phyloP scores from a whole-genome alignment of 35 echinoderm and acorn worm species.

The Amphiura filiformis region DNA sequence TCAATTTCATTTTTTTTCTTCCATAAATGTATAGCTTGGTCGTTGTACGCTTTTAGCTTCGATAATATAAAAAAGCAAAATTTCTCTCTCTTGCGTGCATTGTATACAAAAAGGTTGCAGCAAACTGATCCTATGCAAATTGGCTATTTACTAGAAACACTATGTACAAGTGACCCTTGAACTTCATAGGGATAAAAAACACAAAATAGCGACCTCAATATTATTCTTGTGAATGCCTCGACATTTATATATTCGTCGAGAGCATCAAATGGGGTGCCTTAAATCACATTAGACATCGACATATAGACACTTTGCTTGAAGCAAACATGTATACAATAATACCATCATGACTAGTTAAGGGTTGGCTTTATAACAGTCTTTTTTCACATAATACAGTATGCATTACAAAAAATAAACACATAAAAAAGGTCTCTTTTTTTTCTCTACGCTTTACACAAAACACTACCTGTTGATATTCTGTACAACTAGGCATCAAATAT shows the following conservation, averaged over 20 bases:
- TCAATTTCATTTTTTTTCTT: too few relatives aligned
- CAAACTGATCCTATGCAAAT: neutral
- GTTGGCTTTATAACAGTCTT: neutral
- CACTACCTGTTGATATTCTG: neutral
- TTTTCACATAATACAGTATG: conserved; percentile 4
- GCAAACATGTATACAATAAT: too few relatives aligned
- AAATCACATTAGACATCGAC: too few relatives aligned
- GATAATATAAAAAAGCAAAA: neutral
- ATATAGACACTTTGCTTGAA: too few relatives aligned
- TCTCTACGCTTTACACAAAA: neutral
- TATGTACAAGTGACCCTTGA: neutral
- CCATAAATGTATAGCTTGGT: neutral
- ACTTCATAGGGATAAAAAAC: neutral
- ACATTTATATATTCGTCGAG: too few relatives aligned
- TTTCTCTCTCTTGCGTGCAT: neutral
- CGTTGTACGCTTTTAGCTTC: neutral
- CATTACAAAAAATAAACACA: conserved; percentile 11
- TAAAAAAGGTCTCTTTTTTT: neutral
- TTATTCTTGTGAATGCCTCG: too few relatives aligned
- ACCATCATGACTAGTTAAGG: too few relatives aligned
- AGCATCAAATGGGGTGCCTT: too few relatives aligned
- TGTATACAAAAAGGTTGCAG: neutral
- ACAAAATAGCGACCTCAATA: too few relatives aligned
- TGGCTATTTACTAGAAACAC: neutral
- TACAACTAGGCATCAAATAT: neutral